Base-by-base conservation (phyloP, 2,888 invertebrate species). In the Andrena praecox region DNA sequence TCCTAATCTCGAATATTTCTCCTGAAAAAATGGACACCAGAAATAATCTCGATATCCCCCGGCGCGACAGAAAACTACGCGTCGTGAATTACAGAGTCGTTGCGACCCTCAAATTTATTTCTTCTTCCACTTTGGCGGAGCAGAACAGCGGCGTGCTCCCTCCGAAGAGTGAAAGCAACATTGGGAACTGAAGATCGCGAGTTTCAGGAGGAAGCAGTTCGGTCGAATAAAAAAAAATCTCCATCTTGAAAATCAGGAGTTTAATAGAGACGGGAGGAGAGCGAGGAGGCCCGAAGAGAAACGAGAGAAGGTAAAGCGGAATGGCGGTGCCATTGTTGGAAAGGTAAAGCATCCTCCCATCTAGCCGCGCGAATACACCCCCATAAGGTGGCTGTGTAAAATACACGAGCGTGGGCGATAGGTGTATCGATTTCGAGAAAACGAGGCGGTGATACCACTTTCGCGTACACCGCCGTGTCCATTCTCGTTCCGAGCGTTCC, bases 391-490 rank as follows among this genome's bases (percentile, higher is more conserved):
- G 42, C 68, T 48, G 64, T 52, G 60, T 56, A 62, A 71, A 62
- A 71, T 66, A 67, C 50, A 62, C 78, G 74, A 72, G 77, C 62
- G 79, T 75, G 63, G 52, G 52, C 76, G 78, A 70, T 81, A 77
- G 72, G 77, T 80, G 74, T 80, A 87, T 87, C 87, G 87, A 87
- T 87, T 87, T 75, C 73, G 42, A 35, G 69, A 60, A 80, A 87
- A 85, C 69, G 35, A 78, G 87, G 60, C 80, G 77, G 66, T 70
- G 73, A 64, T 67, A 73, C 75, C 82, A 76, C 77, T 87, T 82
- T 77, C 63, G 56, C 64, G 72, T 73, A 62, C 66, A 78, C 78
- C 42, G 74, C 54, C 67, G 66, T 82, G 80, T 81, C 81, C 76
- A 82, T 84, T 74, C 80, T 77, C 70, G 27, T 72, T 60, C 70